Evolutionary conservation across 2,888 invertebrate genomes (phyloP).

Genomic region (Balanococcus diminutus): DNA sequence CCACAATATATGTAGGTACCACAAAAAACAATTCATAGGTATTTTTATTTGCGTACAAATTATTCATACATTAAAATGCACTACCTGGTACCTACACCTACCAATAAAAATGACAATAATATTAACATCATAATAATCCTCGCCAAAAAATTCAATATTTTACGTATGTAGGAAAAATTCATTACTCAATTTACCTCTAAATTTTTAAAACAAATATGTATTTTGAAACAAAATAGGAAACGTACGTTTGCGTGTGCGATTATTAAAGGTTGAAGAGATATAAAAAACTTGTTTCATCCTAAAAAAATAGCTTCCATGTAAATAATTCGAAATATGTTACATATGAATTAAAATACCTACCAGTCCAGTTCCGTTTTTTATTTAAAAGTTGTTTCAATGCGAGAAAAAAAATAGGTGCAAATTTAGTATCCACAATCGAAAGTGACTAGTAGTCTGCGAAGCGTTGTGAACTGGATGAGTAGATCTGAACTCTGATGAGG

Average conservation of each 20-base stretch:
- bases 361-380: neutral
- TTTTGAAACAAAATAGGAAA: neutral
- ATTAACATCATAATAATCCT: neutral
- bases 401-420: neutral
- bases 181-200: neutral
- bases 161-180: neutral
- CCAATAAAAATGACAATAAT: neutral
- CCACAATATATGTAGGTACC: neutral
- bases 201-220: neutral
- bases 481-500: neutral
- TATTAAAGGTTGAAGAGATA: neutral
- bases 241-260: neutral
- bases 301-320: neutral
- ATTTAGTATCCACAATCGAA: slow-evolving; percentile 2
- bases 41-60: too few relatives aligned
- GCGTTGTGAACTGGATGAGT: neutral
- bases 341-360: neutral
- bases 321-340: neutral
- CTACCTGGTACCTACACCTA: too few relatives aligned
- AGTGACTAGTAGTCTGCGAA: neutral
- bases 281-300: neutral
- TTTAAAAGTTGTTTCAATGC: neutral
- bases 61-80: too few relatives aligned
- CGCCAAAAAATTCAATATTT: neutral
- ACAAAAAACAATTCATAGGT: too few relatives aligned